phyloP scores from a whole-genome alignment of 53 echinoderm and acorn worm genomes.

The Luidia sarsii region DNA sequence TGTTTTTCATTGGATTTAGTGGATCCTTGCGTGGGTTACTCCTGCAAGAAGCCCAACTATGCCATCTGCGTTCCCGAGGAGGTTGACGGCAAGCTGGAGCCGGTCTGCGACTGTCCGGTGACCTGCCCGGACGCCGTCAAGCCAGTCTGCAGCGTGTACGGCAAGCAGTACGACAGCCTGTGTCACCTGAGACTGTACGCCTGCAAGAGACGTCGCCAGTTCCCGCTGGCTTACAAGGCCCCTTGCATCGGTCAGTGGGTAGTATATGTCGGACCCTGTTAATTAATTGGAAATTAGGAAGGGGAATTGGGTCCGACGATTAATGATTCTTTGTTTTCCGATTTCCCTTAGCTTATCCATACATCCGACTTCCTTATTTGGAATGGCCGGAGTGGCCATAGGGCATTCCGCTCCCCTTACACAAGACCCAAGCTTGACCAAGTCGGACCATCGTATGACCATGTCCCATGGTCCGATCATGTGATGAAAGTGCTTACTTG shows the following conservation, averaged over 20 bases:
- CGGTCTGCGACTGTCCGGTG: conserved; percentile 78
- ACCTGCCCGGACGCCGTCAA: conserved; percentile 45
- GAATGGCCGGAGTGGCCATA: too few relatives aligned
- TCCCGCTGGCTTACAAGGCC: conserved; percentile 64
- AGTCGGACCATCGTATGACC: too few relatives aligned
- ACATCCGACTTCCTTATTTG: too few relatives aligned
- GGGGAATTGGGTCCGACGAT: too few relatives aligned
- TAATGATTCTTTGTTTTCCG: too few relatives aligned
- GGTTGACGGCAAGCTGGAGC: conserved; percentile 59
- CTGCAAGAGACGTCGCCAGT: conserved; percentile 71
- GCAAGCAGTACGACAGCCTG: conserved; percentile 85
- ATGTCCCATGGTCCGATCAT: too few relatives aligned
- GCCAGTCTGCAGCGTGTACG: conserved; percentile 95
- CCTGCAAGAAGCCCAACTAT: conserved; percentile 81
- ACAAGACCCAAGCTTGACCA: too few relatives aligned
- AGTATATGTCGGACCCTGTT: too few relatives aligned
- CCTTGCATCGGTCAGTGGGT: conserved; percentile 88
- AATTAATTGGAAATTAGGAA: too few relatives aligned
- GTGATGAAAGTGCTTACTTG: too few relatives aligned
- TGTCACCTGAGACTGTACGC: conserved; percentile 71
- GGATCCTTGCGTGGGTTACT: conserved; percentile 72
- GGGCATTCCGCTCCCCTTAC: too few relatives aligned
- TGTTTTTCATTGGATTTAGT: background rate
- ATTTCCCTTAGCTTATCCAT: too few relatives aligned
- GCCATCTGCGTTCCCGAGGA: conserved; percentile 73